Percentiles rank a stretch among this genome's conserved stretches.
Evolutionary conservation across 2,888 invertebrate genomes (phyloP).

Genomic region (Caenorhabditis sp.): DNA sequence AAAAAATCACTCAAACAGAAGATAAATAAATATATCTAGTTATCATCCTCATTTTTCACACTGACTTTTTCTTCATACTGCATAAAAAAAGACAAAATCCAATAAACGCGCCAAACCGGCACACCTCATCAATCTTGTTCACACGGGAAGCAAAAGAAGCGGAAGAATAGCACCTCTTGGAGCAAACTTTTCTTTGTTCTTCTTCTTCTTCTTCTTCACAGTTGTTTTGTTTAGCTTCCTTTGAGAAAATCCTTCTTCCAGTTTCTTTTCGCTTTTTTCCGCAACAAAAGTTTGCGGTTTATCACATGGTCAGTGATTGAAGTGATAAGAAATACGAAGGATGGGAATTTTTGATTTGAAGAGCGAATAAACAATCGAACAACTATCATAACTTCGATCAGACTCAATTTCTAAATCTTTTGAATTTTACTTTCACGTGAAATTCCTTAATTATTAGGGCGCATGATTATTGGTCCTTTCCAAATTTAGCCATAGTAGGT

Average conservation of each 20-base stretch:
- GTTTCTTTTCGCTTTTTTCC: no score
- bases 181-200: not conserved
- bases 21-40: not conserved
- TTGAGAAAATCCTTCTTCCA: not conserved
- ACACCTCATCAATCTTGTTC: conserved; percentile 3
- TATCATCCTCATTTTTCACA: not conserved
- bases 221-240: not conserved
- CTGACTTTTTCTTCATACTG: not conserved
- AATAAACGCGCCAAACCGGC: conserved; percentile 1
- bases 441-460: no score
- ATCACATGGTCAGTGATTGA: no score
- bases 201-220: not conserved
- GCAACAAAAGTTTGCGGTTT: no score
- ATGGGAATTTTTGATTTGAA: no score
- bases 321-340: no score
- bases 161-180: not conserved
- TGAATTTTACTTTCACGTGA: no score
- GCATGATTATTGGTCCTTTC: no score
- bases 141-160: not conserved
- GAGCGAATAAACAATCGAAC: no score
- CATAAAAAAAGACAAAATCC: not conserved
- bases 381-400: no score
- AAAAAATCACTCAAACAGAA: not conserved
- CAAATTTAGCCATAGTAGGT: no score
- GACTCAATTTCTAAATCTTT: no score